Base-by-base conservation (phyloP, 2,797 vertebrate species). In the Paguma larvata region DNA sequence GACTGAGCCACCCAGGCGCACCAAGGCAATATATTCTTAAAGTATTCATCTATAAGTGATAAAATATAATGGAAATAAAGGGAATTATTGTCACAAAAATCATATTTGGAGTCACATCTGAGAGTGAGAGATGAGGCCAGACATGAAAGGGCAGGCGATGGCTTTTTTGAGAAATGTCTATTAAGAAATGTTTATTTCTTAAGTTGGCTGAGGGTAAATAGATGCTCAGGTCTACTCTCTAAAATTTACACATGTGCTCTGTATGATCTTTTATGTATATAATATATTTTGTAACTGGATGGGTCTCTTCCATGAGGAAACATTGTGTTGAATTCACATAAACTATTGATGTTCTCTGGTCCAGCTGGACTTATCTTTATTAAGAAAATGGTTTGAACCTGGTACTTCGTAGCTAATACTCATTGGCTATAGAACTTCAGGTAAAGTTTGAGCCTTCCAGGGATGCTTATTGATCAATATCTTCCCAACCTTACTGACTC, bases 401-500 rank as follows among this genome's bases (percentile, higher is more conserved):
- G 21, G 8, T 87, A 78, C 23, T 92, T 56, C 82, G 59, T 27
- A 78, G 90, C 10, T 83, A 72, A 59, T 48, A 13, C 21, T 56
- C 30, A 30, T 93, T 85, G 48, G 11, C 46, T 65, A 2, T 21
- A 85, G 62, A 92, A n/a, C 14, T 96, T 79, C 46, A 89, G 10
- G 19, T 93, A 32, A 82, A 62, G 6, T 32, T 94, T 93, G 95
- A 92, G 32, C 53, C 90, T 97, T 90, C 72, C 18, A 94, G 92
- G 67, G 16, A 75, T 80, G 78, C 23, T 78, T 97, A 23, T 88
- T 96, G 78, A 79, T 92, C 95, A 98, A 41, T 95, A 96, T 63
- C 80, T 96, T 75, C 62, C 73, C 27, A 91, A 91, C 21, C 21
- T 5, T 63, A 72, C 85, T 92, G 85, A 56, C 15, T 0, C 4